Percentiles rank a stretch among this genome's conserved stretches.
Conservation (phyloP, 2,888 invertebrate genomes). For the Chrysolina haemoptera region DNA sequence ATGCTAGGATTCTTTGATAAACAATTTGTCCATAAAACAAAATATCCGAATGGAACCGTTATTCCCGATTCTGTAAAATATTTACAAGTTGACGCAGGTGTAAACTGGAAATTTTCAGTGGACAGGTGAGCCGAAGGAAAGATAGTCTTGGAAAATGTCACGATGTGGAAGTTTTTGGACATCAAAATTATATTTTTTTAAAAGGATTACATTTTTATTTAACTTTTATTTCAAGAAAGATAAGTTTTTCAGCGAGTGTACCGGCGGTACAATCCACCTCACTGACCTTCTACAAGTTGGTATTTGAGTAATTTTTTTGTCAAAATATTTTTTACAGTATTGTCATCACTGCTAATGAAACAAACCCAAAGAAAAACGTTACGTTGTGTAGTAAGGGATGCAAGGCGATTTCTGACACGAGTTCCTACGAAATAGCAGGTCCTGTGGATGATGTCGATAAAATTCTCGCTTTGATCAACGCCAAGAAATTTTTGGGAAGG, state of each 20-base stretch:
- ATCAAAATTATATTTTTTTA: too few relatives aligned
- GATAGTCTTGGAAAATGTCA: too few relatives aligned
- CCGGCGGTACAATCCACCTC: too few relatives aligned
- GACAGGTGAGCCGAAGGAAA: slow-evolving; percentile 71
- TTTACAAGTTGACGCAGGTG: slow-evolving; percentile 71
- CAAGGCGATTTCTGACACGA: slow-evolving; percentile 68
- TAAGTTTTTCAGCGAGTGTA: too few relatives aligned
- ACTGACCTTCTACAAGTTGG: too few relatives aligned
- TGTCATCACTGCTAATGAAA: slow-evolving; percentile 34
- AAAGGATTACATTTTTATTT: too few relatives aligned
- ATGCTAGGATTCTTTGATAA: slow-evolving; percentile 78
- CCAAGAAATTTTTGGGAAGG: slow-evolving; percentile 60
- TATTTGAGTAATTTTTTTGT: neutral
- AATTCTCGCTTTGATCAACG: slow-evolving; percentile 67
- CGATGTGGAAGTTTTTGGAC: too few relatives aligned
- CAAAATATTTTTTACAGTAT: slow-evolving; percentile 41
- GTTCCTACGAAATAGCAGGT: slow-evolving; percentile 68
- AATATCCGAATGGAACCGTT: slow-evolving; percentile 50
- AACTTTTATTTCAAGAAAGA: too few relatives aligned
- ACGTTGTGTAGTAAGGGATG: slow-evolving; percentile 65
- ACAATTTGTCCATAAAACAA: slow-evolving; percentile 71
- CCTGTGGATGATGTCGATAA: slow-evolving; percentile 65
- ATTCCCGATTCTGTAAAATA: slow-evolving; percentile 74
- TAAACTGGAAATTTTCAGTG: slow-evolving; percentile 81
- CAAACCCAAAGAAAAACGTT: neutral